Base-by-base conservation (phyloP, 2,113 vertebrate genomes). In the Brachyhypopomus gauderio region DNA sequence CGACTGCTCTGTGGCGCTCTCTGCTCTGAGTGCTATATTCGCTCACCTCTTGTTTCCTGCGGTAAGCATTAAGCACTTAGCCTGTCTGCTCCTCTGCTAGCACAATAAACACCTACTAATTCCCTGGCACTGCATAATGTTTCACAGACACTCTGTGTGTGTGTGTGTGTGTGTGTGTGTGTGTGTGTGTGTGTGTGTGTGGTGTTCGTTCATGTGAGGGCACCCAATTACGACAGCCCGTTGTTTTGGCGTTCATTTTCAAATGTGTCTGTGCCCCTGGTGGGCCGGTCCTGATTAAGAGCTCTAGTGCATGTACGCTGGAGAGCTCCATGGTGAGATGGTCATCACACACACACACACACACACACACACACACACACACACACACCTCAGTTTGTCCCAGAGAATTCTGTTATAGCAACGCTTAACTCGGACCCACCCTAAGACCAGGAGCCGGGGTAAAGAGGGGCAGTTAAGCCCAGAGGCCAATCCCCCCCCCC, bases 21-120 rank as follows among this genome's bases (percentile, higher is more conserved):
- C 64, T 67, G 60, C 34, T 81, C 72, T 8, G 56, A 75, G 58
- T 59, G 64, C 30, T 77, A 58, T 76, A 83, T 69, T 83, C 83
- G 70, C 81, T 41, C 56, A 77, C 77, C 83, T 72, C 84, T 75
- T 80, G 83, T 85, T 84, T 86, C 87, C 76, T 77, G 59, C 69
- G 75, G 80, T 79, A 77, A 52, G 83, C 74, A 85, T 85, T 85
- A 84, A 86, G 81, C 78, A 71, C 83, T 83, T 74, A 81, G 64
- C 78, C 74, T 72, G 85, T 81, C 81, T 56, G 66, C 45, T 48
- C 82, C 78, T 81, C 81, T 78, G 79, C 85, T 84, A 83, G 80
- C 75, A 88, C 84, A 86, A 88, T 85, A 87, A 86, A 88, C 87
- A 88, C 78, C 74, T 66, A 85, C 78, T 86, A 88, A 86, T 84